These are phyloP conservation scores for Zeus faber DNA, from an alignment of 2,113 vertebrate genomes.

Conservation along the genomic window DNA sequence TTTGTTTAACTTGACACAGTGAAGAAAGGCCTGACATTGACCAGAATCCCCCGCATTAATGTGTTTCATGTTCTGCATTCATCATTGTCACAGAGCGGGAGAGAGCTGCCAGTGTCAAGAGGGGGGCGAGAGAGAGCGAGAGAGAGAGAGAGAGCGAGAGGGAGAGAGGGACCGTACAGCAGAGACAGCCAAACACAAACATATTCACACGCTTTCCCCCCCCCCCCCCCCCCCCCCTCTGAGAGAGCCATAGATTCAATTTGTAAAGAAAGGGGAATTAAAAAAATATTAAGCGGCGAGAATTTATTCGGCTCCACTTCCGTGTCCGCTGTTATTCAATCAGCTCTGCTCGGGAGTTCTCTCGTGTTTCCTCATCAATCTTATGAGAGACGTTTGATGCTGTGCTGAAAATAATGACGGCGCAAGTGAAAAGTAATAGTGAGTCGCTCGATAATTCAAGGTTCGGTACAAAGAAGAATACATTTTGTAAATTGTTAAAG, in stretches of 20 bases:
- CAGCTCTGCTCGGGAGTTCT: constrained; percentile 80
- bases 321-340: constrained; percentile 85
- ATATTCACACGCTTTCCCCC: background rate
- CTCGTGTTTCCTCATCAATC: constrained; percentile 78
- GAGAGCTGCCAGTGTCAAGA: constrained; percentile 71
- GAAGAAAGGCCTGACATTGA: constrained; percentile 98
- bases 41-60: constrained; percentile 96
- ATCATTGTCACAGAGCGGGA: constrained; percentile 87
- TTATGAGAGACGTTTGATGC: constrained; percentile 72
- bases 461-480: too few relatives aligned
- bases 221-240: too few relatives aligned
- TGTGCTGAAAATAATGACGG: constrained; percentile 61
- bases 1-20: constrained; percentile 99
- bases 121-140: constrained; percentile 28
- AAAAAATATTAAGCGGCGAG: constrained; percentile 72
- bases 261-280: background rate
- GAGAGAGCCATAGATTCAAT: too few relatives aligned
- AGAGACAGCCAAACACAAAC: background rate
- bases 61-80: constrained; percentile 97
- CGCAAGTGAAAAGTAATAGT: background rate
- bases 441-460: too few relatives aligned
- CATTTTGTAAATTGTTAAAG: too few relatives aligned
- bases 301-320: constrained; percentile 82
- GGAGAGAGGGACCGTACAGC: background rate
- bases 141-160: background rate